Evolutionary conservation across 2,113 vertebrate genomes (phyloP).

Genomic region (Orycteropus afer): DNA sequence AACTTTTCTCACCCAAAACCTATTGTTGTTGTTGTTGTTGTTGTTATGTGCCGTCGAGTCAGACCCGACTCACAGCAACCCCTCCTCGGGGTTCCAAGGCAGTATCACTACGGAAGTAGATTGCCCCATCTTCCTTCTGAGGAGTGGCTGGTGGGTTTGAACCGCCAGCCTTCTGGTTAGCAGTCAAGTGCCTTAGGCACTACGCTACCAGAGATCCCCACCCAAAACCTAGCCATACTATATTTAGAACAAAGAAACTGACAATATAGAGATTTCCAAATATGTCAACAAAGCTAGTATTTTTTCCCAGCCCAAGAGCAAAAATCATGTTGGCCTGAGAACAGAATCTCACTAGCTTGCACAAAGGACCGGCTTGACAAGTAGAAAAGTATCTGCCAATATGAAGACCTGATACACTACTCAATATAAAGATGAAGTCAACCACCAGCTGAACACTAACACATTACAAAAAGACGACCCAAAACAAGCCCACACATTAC

Average conservation of each 20-base stretch:
- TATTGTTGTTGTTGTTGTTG: too few relatives aligned
- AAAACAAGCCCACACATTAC: background rate
- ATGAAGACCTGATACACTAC: background rate
- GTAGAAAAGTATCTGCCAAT: background rate
- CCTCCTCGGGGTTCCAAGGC: too few relatives aligned
- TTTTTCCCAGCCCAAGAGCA: conserved; percentile 42
- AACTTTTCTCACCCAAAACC: conserved; percentile 16
- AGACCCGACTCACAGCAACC: too few relatives aligned
- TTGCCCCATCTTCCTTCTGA: too few relatives aligned
- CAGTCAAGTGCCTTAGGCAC: too few relatives aligned
- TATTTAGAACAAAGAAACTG: background rate
- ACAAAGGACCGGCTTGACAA: background rate
- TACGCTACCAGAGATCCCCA: background rate
- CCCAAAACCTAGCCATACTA: background rate
- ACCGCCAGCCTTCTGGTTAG: too few relatives aligned
- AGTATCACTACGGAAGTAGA: too few relatives aligned
- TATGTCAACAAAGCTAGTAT: background rate
- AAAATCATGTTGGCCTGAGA: background rate
- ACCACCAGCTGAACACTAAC: background rate
- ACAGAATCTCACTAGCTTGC: background rate
- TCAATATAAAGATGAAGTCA: background rate
- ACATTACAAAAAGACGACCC: background rate
- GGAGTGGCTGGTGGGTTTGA: too few relatives aligned
- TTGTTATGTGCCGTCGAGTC: too few relatives aligned
- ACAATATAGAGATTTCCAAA: background rate